Conservation (phyloP, 1,140 invertebrate genomes). For the Anoplolepis gracilipes region DNA sequence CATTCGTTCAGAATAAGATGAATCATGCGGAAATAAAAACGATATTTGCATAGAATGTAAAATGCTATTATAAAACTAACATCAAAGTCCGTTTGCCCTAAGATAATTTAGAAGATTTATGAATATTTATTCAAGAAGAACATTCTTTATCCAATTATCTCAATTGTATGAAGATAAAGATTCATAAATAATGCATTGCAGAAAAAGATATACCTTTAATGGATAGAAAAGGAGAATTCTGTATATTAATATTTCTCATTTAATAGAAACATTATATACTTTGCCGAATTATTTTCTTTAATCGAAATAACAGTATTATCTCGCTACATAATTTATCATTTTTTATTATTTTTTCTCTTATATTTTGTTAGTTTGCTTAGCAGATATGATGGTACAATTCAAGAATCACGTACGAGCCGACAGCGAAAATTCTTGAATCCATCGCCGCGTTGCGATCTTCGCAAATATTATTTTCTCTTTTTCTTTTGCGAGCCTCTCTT, state of each 20-base stretch:
- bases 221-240: too few species aligned
- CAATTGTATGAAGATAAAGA: not conserved
- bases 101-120: constrained; percentile 55
- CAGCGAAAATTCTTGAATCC: constrained; percentile 37
- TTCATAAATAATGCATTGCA: not conserved
- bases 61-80: constrained; percentile 46
- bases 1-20: too few species aligned
- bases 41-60: not conserved
- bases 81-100: constrained; percentile 1
- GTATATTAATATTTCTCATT: not conserved
- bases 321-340: not conserved
- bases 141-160: not conserved
- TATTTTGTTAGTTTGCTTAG: constrained; percentile 12
- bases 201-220: not conserved
- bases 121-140: not conserved
- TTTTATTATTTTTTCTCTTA: not conserved
- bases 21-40: too few species aligned
- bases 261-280: too few species aligned
- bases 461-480: constrained; percentile 8
- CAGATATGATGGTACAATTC: constrained; percentile 64
- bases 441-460: not conserved
- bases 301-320: not conserved
- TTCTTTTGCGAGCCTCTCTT: not conserved
- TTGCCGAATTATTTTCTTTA: too few species aligned
- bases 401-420: constrained; percentile 47